Evolutionary conservation across 2,113 vertebrate species (phyloP), one percentile per base, ranked within the genome.

Genomic region (Psittacara wagleri): DNA sequence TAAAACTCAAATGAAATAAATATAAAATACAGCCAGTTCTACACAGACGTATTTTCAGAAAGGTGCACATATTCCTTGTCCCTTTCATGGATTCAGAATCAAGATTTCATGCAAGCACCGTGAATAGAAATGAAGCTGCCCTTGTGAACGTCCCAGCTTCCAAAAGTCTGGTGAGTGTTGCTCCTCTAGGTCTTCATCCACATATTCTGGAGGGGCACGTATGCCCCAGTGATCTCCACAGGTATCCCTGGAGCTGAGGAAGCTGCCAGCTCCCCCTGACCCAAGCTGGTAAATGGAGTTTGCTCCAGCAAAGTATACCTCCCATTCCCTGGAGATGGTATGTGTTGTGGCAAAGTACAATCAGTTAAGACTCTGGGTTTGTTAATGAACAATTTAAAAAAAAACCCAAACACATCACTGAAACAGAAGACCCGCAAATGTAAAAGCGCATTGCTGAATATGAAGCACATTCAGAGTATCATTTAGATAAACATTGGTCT

Each of bases 281-380:
- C 54, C 44, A 73, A 77, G 73, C 70, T 62, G 62, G 79, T 46
- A 78, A 78, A 84, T 20, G 17, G 76, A 22, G 55, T 80, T 69
- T 95, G 72, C 85, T 83, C 69, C 84, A 77, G 29, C 51, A 87
- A 77, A 94, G 68, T 59, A 86, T 62, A 80, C 84, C 64, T 85
- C 43, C 28, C 39, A 55, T 74, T 87, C 84, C 88, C 91, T 11
- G 15, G 35, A 37, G 77, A 43, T 4, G 1, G 70, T 28, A 23
- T 9, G 13, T 1, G 0, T 57, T 55, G 79, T 7, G 37, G 62
- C 79, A 61, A 94, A 91, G 91, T 35, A 91, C 67, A 88, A 81
- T 94, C 84, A 78, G 66, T 77, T 69, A 81, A 54, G 89, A 41
- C 28, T 64, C 74, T 49, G 41, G 8, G 13, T 24, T 64, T 83